Percentiles rank a stretch among this genome's conserved stretches.
phyloP scores from a whole-genome alignment of 30 jellyfish, hydroid and myxozoan genomes.

The Cassiopea andromeda region DNA sequence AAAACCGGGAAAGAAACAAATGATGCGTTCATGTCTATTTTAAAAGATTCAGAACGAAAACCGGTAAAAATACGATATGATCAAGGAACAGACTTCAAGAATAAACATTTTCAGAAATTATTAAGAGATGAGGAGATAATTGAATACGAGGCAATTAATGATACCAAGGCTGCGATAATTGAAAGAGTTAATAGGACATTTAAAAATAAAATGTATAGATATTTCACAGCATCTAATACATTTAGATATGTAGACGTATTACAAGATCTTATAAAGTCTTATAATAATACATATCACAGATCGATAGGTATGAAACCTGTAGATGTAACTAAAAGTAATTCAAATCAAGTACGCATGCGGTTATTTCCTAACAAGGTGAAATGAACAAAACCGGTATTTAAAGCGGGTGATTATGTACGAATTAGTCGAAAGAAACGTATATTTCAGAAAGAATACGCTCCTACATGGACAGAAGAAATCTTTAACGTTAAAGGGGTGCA shows the following conservation, averaged over 20 bases:
- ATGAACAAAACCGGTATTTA: not conserved
- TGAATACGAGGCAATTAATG: not conserved
- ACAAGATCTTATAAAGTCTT: not conserved
- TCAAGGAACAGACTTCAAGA: not conserved
- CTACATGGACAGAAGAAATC: not conserved
- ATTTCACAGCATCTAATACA: not conserved
- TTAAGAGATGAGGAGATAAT: not conserved
- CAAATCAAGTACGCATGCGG: not conserved
- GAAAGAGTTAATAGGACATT: not conserved
- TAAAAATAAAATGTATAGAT: not conserved
- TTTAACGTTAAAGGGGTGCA: not conserved
- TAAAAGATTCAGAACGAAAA: not conserved
- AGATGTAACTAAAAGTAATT: no score
- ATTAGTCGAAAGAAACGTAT: not conserved
- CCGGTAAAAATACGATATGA: not conserved
- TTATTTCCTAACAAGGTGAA: not conserved
- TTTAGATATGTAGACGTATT: not conserved
- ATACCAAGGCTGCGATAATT: conserved; percentile 2
- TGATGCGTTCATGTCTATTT: not conserved
- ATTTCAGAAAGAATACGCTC: not conserved
- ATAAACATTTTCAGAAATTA: not conserved
- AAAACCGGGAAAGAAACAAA: not conserved
- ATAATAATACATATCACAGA: not conserved
- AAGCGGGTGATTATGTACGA: not conserved
- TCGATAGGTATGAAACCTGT: not conserved